Percentiles rank a stretch among this genome's conserved stretches.
These are phyloP conservation scores for Petrocephalus zakoni DNA, from an alignment of 2,113 vertebrate species.

Conservation along the genomic window DNA sequence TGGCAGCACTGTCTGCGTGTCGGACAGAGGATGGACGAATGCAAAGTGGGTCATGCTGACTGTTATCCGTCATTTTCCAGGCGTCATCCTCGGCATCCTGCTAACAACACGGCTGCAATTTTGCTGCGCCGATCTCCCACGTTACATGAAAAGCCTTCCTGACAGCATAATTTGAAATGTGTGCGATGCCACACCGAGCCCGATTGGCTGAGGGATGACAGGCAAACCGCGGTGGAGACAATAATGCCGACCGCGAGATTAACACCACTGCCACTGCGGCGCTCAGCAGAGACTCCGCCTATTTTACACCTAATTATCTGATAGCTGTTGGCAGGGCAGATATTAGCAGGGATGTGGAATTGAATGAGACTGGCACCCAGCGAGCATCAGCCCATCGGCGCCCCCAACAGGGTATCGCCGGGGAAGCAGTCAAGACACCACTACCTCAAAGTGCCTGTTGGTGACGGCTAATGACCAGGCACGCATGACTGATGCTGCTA, in stretches of 20 bases:
- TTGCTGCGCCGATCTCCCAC: not conserved
- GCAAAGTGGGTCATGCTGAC: not conserved
- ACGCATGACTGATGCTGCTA: not conserved
- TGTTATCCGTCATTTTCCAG: not conserved
- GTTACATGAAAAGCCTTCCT: not conserved
- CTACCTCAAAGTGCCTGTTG: not conserved
- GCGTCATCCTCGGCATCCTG: not conserved
- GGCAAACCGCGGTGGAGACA: not conserved
- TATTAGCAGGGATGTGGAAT: not conserved
- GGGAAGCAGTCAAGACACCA: not conserved
- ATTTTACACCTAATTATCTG: slow-evolving; percentile 22
- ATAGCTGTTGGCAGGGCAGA: not conserved
- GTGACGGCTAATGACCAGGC: not conserved
- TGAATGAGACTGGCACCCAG: not conserved
- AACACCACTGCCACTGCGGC: not conserved
- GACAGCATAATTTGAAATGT: not conserved
- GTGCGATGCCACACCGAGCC: not conserved
- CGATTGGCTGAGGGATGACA: not conserved
- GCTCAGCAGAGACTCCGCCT: not conserved
- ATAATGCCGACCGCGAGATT: slow-evolving; percentile 5
- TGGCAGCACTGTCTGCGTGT: slow-evolving; percentile 2
- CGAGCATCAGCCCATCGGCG: not conserved
- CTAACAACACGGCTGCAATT: not conserved
- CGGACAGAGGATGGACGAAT: slow-evolving; percentile 1
- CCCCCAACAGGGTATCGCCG: not conserved